Conservation (phyloP, 2,888 invertebrate species). For the Amblyjoppa proteus region DNA sequence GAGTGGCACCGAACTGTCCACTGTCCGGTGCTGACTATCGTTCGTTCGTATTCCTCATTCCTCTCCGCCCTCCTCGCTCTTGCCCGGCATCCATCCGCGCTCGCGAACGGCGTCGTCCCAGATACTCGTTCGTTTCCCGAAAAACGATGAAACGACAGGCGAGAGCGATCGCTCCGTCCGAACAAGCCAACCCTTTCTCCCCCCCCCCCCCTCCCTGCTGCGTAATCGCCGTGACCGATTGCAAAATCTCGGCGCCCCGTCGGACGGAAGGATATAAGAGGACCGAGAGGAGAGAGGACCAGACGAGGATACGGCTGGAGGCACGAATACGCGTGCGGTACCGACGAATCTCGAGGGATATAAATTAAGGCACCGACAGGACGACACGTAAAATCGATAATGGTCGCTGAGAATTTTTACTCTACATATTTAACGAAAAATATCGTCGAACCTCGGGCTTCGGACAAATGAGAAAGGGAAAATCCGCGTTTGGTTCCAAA, state of each 20-base stretch:
- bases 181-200: constrained; percentile 11
- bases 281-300: constrained; percentile 14
- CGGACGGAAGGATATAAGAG: constrained; percentile 30
- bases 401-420: constrained; percentile 12
- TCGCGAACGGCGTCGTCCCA: constrained; percentile 65
- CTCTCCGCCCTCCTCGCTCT: neutral
- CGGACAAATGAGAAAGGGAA: constrained; percentile 46
- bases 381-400: constrained; percentile 45
- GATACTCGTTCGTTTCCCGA: constrained; percentile 67
- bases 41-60: constrained; percentile 61
- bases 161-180: constrained; percentile 55
- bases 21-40: constrained; percentile 73
- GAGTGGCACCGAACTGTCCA: constrained; percentile 72
- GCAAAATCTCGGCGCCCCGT: constrained; percentile 47
- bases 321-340: constrained; percentile 34
- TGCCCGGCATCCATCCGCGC: constrained; percentile 60
- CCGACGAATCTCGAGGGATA: constrained; percentile 9
- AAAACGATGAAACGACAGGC: constrained; percentile 69
- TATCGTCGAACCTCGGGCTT: constrained; percentile 10
- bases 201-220: neutral
- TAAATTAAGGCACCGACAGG: constrained; percentile 38
- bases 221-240: constrained; percentile 53
- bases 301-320: neutral
- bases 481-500: constrained; percentile 31
- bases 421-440: constrained; percentile 45